A percentile compares a stretch with the other conserved stretches of the same genome.
Evolutionary conservation across 2,888 invertebrate genomes (phyloP).

Genomic region (Neoascia interrupta): DNA sequence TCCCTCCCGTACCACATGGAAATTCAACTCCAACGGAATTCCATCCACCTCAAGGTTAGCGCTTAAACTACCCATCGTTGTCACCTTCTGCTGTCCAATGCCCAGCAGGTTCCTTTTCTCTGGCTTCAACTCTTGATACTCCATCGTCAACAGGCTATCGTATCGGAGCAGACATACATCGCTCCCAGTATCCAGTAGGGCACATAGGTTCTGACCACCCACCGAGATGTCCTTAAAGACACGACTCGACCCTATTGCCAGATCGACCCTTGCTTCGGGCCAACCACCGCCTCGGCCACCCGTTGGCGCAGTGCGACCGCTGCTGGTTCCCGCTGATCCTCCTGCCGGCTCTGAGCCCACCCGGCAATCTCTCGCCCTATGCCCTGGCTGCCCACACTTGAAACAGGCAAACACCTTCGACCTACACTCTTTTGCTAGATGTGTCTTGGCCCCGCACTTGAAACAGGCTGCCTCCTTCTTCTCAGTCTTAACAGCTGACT

Average conservation of each 20-base stretch:
- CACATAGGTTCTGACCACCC: slow-evolving; percentile 16
- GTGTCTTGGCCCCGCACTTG: slow-evolving; percentile 4
- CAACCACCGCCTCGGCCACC: too few species aligned
- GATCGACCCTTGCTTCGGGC: neutral
- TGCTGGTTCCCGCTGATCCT: neutral
- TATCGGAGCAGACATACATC: slow-evolving; percentile 35
- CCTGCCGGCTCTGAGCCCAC: too few species aligned
- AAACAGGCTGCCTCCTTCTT: slow-evolving; percentile 2
- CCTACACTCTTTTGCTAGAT: neutral
- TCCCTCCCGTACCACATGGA: slow-evolving; percentile 31
- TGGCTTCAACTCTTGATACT: slow-evolving; percentile 1
- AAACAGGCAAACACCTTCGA: neutral
- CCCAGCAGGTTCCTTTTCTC: neutral
- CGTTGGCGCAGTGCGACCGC: slow-evolving; percentile 12
- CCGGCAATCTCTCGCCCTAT: neutral
- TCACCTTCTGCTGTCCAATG: slow-evolving; percentile 3
- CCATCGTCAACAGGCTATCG: slow-evolving; percentile 10
- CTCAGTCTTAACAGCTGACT: neutral
- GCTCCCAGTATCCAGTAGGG: slow-evolving; percentile 53
- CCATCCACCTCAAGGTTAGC: slow-evolving; percentile 8
- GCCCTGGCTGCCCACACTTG: slow-evolving; percentile 5
- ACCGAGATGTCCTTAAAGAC: slow-evolving; percentile 29
- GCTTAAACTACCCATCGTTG: slow-evolving; percentile 21
- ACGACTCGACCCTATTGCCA: slow-evolving; percentile 1
- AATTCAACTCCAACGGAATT: slow-evolving; percentile 14